These are phyloP conservation scores for Elgaria multicarinata DNA, from an alignment of 2,113 vertebrate species.

Conservation along the genomic window DNA sequence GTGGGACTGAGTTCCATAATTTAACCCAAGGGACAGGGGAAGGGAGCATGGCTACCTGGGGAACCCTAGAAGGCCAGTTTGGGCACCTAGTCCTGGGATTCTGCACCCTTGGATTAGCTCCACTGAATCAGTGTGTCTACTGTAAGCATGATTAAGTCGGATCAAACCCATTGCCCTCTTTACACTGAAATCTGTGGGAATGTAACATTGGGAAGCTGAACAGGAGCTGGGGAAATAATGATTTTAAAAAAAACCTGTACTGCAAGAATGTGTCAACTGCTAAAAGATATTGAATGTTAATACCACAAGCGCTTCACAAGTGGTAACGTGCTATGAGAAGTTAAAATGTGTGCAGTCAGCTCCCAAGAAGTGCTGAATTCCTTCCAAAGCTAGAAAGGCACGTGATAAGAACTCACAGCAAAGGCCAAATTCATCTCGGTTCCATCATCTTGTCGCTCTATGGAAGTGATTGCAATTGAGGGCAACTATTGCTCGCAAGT, in stretches of 20 bases:
- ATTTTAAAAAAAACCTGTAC: not conserved
- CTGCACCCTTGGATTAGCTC: not conserved
- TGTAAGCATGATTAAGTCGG: not conserved
- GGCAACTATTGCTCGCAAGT: not conserved
- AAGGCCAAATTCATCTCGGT: not conserved
- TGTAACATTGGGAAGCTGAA: not conserved
- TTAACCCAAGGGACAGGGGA: too few species aligned
- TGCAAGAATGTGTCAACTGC: not conserved
- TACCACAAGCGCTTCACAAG: not conserved
- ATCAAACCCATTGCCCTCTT: not conserved
- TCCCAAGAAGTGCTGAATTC: not conserved
- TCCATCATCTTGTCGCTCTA: not conserved
- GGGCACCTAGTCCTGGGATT: too few species aligned
- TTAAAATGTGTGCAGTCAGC: not conserved
- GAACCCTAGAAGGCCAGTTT: too few species aligned
- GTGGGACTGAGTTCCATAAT: too few species aligned
- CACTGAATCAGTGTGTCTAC: not conserved
- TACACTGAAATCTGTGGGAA: not conserved
- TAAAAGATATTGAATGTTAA: not conserved
- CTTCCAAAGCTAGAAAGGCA: constrained; percentile 2
- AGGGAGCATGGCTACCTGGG: too few species aligned
- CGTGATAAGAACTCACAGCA: constrained; percentile 1
- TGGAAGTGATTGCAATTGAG: not conserved
- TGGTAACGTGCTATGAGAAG: not conserved
- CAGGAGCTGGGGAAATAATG: not conserved